Percentiles rank a stretch among this genome's conserved stretches.
phyloP scores from a whole-genome alignment of 1,140 invertebrate species.

The Drosophila bifasciata region DNA sequence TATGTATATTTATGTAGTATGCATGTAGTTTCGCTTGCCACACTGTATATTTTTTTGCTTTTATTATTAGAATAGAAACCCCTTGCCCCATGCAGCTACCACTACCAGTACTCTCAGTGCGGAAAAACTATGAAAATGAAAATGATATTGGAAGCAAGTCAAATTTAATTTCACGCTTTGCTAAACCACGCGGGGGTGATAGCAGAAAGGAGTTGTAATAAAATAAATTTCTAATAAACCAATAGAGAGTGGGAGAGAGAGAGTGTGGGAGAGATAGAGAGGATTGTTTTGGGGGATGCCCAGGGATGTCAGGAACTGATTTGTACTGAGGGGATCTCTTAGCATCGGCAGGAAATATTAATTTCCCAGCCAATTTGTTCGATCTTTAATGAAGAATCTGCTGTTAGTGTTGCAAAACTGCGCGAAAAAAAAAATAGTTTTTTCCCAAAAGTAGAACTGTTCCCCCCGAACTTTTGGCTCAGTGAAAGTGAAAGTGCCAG shows the following conservation, averaged over 20 bases:
- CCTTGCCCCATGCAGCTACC: background rate
- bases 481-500: constrained; percentile 33
- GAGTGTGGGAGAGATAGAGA: background rate
- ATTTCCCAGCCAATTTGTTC: background rate
- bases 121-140: constrained; percentile 55
- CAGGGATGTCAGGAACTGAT: background rate
- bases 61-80: constrained; percentile 26
- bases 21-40: background rate
- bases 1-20: too few relatives aligned
- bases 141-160: constrained; percentile 67
- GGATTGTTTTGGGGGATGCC: background rate
- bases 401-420: too few relatives aligned
- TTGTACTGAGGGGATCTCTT: too few relatives aligned
- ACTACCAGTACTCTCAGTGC: background rate
- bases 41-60: too few relatives aligned
- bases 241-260: background rate
- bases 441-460: background rate
- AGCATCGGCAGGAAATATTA: too few relatives aligned
- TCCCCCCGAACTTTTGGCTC: background rate
- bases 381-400: too few relatives aligned
- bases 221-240: constrained; percentile 54
- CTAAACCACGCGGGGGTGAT: constrained; percentile 20
- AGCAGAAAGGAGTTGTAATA: constrained; percentile 31
- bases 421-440: constrained; percentile 4
- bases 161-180: constrained; percentile 83